These are phyloP conservation scores for Marisa cornuarietis DNA, from an alignment of 1,140 invertebrate species.

Conservation along the genomic window DNA sequence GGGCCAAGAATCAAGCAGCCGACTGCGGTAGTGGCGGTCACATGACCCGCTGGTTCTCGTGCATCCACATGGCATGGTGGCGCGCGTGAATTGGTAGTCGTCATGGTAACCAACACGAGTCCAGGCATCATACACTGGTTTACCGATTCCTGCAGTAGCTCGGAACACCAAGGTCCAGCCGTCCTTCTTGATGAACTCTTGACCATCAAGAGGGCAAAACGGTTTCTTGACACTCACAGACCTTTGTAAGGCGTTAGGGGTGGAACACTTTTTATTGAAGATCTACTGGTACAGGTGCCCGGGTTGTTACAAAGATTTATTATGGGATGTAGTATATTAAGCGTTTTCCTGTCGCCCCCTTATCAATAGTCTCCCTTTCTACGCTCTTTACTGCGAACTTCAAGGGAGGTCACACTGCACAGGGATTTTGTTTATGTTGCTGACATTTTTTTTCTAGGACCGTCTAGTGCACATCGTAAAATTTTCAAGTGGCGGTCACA, in stretches of 20 bases:
- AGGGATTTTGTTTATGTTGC: too few species aligned
- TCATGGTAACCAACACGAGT: background rate
- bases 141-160: background rate
- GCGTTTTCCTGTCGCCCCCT: background rate
- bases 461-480: background rate
- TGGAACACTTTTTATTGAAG: too few species aligned
- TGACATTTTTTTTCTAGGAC: too few species aligned
- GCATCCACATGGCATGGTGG: slow-evolving; percentile 2
- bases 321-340: too few species aligned
- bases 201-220: too few species aligned
- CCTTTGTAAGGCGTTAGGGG: too few species aligned
- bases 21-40: slow-evolving; percentile 1
- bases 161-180: background rate
- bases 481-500: background rate
- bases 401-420: too few species aligned
- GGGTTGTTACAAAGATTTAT: too few species aligned
- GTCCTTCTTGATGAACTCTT: background rate
- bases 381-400: too few species aligned
- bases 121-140: background rate
- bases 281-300: too few species aligned
- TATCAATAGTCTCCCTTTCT: too few species aligned
- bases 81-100: background rate
- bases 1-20: background rate
- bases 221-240: too few species aligned
- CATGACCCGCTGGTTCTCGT: background rate